These are phyloP conservation scores for Meganola albula DNA, from an alignment of 2,888 invertebrate species.

Conservation along the genomic window DNA sequence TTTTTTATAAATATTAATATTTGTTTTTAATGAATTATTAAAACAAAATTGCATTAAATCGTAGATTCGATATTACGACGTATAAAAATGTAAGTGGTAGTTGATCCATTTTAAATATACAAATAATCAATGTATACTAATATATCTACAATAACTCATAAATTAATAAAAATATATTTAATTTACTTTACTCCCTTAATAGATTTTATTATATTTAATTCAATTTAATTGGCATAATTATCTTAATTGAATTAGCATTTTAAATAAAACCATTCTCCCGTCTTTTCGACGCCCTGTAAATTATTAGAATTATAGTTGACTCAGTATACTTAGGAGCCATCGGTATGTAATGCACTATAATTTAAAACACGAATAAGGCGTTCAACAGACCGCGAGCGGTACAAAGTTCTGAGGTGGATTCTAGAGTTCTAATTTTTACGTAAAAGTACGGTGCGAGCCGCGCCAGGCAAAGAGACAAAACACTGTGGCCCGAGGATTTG, in stretches of 20 bases:
- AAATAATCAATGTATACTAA: neutral
- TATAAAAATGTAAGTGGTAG: slow-evolving; percentile 1
- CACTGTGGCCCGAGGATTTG: too few species aligned
- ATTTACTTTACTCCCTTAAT: neutral
- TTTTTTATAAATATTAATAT: neutral
- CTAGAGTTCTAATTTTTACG: too few species aligned
- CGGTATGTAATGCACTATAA: too few species aligned
- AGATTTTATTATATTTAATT: neutral
- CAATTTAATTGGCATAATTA: neutral
- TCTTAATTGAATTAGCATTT: neutral
- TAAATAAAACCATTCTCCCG: neutral
- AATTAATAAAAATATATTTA: neutral
- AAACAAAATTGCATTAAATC: neutral
- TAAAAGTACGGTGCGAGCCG: too few species aligned
- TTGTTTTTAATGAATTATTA: too few species aligned
- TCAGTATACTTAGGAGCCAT: slow-evolving; percentile 2
- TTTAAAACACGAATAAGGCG: too few species aligned
- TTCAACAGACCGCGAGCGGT: too few species aligned
- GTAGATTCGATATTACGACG: neutral
- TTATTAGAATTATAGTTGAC: neutral
- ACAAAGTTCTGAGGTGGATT: too few species aligned
- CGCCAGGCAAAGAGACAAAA: too few species aligned
- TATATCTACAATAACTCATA: neutral
- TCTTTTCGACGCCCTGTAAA: neutral
- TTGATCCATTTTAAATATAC: neutral